Percentiles rank a stretch among this genome's conserved stretches.
Conservation (phyloP, 2,888 invertebrate species). For the Diplazon laetatorius region DNA sequence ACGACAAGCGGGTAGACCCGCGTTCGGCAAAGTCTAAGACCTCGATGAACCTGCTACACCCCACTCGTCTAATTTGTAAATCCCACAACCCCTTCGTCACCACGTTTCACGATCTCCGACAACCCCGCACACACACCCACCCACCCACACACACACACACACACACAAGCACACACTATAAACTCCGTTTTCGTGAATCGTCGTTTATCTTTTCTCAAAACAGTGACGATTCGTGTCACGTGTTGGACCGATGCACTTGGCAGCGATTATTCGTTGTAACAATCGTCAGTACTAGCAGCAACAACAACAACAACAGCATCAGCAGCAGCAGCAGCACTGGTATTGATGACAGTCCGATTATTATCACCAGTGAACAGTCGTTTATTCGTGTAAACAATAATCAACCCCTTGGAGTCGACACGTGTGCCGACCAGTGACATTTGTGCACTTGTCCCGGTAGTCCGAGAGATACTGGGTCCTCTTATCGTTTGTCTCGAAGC, state of each 20-base stretch:
- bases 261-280: too few species aligned
- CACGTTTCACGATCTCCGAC: too few species aligned
- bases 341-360: not conserved
- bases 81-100: slow-evolving; percentile 62
- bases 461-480: too few species aligned
- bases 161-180: too few species aligned
- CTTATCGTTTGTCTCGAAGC: too few species aligned
- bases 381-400: slow-evolving; percentile 47
- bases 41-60: slow-evolving; percentile 56
- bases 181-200: too few species aligned
- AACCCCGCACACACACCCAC: too few species aligned
- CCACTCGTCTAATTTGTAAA: slow-evolving; percentile 51
- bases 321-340: not conserved
- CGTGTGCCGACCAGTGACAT: slow-evolving; percentile 49
- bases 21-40: slow-evolving; percentile 59
- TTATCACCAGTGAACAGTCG: slow-evolving; percentile 31
- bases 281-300: not conserved
- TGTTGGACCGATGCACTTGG: slow-evolving; percentile 18
- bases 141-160: too few species aligned
- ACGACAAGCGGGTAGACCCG: too few species aligned
- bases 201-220: not conserved
- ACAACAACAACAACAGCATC: not conserved
- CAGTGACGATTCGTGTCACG: slow-evolving; percentile 35
- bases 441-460: slow-evolving; percentile 55
- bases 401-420: slow-evolving; percentile 46